Percentiles rank a stretch among this genome's conserved stretches.
These are phyloP conservation scores for Aporophyla lueneburgensis DNA, from an alignment of 2,888 invertebrate species.

Conservation along the genomic window DNA sequence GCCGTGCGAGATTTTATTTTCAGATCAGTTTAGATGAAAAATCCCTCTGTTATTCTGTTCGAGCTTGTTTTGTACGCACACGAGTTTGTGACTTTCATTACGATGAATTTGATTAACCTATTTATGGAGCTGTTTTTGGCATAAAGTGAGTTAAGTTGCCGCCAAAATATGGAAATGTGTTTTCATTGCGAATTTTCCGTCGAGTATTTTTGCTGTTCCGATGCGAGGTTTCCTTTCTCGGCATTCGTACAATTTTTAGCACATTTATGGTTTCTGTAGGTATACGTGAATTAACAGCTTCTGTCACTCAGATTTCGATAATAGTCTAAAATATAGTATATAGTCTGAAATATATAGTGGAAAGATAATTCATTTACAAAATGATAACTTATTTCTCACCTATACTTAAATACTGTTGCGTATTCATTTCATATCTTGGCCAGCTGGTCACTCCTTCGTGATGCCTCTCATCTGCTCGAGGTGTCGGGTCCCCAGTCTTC, in stretches of 20 bases:
- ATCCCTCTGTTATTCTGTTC: constrained; percentile 52
- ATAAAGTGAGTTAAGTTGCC: constrained; percentile 39
- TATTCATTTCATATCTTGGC: constrained; percentile 95
- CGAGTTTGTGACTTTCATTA: constrained; percentile 54
- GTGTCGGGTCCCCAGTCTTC: constrained; percentile 93
- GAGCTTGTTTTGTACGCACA: constrained; percentile 48
- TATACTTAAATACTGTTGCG: constrained; percentile 95
- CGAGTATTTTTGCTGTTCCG: constrained; percentile 3
- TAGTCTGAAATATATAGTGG: not conserved
- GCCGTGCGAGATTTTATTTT: constrained; percentile 66
- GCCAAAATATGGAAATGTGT: constrained; percentile 22
- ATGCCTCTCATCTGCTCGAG: constrained; percentile 89
- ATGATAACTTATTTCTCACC: constrained; percentile 86
- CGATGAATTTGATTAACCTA: constrained; percentile 57
- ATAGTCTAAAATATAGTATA: not conserved
- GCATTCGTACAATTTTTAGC: not conserved
- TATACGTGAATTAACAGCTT: not conserved
- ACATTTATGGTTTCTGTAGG: not conserved
- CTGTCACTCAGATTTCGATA: no score
- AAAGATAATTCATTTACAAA: not conserved
- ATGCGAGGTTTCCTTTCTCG: not conserved
- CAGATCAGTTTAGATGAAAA: constrained; percentile 63
- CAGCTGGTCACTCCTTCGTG: constrained; percentile 92
- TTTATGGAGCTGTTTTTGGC: constrained; percentile 54
- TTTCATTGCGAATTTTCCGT: constrained; percentile 7